Conservation (phyloP, 2,888 invertebrate species). For the Lithophane leautieri region DNA sequence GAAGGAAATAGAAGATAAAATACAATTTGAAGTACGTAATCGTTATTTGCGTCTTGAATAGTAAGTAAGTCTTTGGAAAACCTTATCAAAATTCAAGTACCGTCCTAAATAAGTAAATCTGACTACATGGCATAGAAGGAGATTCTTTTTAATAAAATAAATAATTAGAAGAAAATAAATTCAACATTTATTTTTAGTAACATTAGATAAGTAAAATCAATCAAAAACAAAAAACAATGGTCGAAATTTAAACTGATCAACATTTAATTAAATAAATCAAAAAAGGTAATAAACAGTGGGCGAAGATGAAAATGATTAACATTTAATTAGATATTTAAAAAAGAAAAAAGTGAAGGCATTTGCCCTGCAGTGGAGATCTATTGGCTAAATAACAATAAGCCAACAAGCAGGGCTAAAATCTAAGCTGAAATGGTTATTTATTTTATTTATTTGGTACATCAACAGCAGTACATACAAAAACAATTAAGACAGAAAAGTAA, state of each 20-base stretch:
- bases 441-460: too few relatives aligned
- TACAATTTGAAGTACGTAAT: conserved; percentile 30
- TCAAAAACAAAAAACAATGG: background rate
- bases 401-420: background rate
- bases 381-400: background rate
- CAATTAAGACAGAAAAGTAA: too few relatives aligned
- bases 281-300: background rate
- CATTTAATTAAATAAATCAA: background rate
- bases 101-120: conserved; percentile 21
- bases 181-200: too few relatives aligned
- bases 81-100: conserved; percentile 57
- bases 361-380: background rate
- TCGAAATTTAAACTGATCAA: background rate
- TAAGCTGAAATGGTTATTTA: too few relatives aligned
- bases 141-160: background rate
- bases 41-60: conserved; percentile 53
- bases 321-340: background rate
- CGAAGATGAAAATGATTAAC: background rate
- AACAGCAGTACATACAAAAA: too few relatives aligned
- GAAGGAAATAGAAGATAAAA: conserved; percentile 27
- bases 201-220: background rate
- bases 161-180: background rate
- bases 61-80: conserved; percentile 30
- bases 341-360: background rate
- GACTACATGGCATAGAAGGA: background rate